phyloP scores from a whole-genome alignment of 2,113 vertebrate genomes.

The Crocuta crocuta region DNA sequence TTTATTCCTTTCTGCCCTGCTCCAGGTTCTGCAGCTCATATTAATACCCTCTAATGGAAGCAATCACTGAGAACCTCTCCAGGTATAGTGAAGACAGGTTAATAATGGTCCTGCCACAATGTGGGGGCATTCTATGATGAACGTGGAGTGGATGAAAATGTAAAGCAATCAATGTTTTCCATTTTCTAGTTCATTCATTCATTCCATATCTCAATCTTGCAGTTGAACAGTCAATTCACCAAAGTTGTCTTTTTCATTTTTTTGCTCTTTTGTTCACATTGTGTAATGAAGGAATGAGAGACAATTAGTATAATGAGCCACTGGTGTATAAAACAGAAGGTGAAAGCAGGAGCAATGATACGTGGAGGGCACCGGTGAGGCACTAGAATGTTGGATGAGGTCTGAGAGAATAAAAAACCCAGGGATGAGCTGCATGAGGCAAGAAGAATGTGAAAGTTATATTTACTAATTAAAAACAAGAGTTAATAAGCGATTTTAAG shows the following conservation, averaged over 20 bases:
- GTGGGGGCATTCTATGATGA: conserved; percentile 39
- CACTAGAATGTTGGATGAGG: neutral
- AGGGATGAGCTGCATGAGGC: neutral
- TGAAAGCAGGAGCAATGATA: neutral
- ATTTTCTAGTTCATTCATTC: conserved; percentile 76
- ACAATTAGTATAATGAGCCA: conserved; percentile 33
- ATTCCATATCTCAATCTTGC: conserved; percentile 71
- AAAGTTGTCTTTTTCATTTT: neutral
- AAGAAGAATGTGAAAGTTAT: neutral
- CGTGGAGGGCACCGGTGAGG: neutral
- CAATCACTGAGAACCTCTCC: conserved; percentile 23
- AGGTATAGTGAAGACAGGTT: conserved; percentile 57
- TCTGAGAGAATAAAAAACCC: neutral
- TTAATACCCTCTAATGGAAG: conserved; percentile 33
- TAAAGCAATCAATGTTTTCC: conserved; percentile 72
- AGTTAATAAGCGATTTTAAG: neutral
- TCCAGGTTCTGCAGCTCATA: neutral
- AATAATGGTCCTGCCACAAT: conserved; percentile 43
- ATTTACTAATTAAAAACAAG: neutral
- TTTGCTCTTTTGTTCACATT: neutral
- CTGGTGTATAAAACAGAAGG: neutral
- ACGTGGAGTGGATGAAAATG: conserved; percentile 54
- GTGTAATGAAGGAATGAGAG: conserved; percentile 35
- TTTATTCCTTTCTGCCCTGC: neutral
- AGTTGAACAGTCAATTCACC: conserved; percentile 55